Base-by-base conservation (phyloP, 2,888 invertebrate species). In the Hypena proboscidalis region DNA sequence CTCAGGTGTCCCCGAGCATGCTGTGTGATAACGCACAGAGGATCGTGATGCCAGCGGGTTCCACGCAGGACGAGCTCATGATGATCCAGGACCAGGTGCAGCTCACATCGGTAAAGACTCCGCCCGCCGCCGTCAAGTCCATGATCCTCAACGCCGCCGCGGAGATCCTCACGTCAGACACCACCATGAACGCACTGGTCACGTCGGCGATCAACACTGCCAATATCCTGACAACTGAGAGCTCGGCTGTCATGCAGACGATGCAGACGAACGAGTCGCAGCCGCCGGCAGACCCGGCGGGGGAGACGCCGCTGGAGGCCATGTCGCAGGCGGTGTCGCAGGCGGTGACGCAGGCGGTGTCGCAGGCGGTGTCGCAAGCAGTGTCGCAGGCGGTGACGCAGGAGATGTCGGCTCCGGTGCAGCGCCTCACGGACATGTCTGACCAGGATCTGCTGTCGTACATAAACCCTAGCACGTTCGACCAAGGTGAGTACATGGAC, bases 401-500 rank as follows among this genome's bases (percentile, higher is more conserved):
- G 63, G 91, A 91, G 71, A 92, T 93, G 80, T 79, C 86, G 60
- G 92, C 93, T 93, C 84, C 95, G 92, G 90, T 90, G 36, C 95
- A 95, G 74, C 94, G 95, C 30, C 92, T 97, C 62, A 95, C 95
- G 5, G 94, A 95, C 68, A 96, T 97, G 94, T 96, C 96, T 54
- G 97, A 97, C 81, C 95, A 95, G 83, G 97, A 97, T 86, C 92
- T 97, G 63, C 93, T 97, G 64, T 96, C 95, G 80, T 96, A 96
- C 85, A 97, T 97, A 64, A 97, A 97, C 91, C 96, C 97, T 34
- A 95, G 95, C 91, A 96, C 96, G 81, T 97, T 97, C 82, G 97
- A 97, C 86, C 95, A 94, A 92, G 93, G 94, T 95, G 92, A 90
- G 92, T 89, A 78, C 69, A 74, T 81, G 75, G 79, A 80, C 47